Conservation (phyloP, 2,113 vertebrate genomes). For the Urocitellus parryii region DNA sequence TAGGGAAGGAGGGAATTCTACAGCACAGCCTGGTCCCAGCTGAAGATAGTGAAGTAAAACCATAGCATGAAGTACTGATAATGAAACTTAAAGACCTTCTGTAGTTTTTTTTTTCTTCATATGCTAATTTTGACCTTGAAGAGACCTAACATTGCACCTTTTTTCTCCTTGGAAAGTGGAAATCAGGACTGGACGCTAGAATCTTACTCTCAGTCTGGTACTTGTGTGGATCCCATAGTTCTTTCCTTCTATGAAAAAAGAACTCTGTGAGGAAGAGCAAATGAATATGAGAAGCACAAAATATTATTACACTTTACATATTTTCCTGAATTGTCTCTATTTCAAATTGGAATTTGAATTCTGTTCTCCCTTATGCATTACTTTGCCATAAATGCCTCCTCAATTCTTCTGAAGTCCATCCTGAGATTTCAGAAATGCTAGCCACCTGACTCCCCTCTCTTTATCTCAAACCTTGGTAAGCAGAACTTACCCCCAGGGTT, state of each 20-base stretch:
- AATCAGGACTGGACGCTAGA: background rate
- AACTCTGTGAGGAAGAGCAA: background rate
- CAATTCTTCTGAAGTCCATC: background rate
- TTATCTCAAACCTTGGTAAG: background rate
- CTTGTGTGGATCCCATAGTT: background rate
- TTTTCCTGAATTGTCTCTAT: background rate
- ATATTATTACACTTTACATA: background rate
- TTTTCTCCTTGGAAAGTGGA: background rate
- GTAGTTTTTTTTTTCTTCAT: background rate
- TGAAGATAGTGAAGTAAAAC: background rate
- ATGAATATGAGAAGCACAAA: background rate
- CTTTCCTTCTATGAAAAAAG: background rate
- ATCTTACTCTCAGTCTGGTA: background rate
- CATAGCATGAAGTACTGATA: background rate
- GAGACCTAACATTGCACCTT: background rate
- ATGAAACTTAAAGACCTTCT: background rate
- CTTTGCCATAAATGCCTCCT: background rate
- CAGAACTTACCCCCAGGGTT: background rate
- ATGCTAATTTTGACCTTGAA: slow-evolving; percentile 32
- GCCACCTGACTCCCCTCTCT: background rate
- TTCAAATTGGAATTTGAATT: background rate
- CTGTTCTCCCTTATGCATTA: background rate
- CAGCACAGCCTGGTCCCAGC: background rate
- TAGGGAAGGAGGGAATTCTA: background rate
- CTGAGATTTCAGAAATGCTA: slow-evolving; percentile 21